A percentile compares a stretch with the other conserved stretches of the same genome.
Evolutionary conservation across 2,888 invertebrate genomes (phyloP).

Genomic region (Latheticus oryzae): DNA sequence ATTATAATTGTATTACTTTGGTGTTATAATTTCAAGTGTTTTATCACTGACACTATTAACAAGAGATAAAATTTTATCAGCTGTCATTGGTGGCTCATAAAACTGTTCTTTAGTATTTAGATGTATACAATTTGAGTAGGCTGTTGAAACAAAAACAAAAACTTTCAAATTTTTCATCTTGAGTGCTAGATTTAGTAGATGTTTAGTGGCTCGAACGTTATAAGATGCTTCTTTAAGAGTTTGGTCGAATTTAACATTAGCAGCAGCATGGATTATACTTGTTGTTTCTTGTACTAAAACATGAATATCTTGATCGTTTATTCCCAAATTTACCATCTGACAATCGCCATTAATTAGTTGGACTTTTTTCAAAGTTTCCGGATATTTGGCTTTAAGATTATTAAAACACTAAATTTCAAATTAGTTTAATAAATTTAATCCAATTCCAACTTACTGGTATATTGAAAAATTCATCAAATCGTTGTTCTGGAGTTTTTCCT

Average conservation of each 20-base stretch:
- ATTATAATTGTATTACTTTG: slow-evolving; percentile 4
- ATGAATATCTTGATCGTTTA: background rate
- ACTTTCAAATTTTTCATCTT: slow-evolving; percentile 30
- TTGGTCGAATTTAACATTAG: slow-evolving; percentile 80
- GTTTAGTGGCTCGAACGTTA: slow-evolving; percentile 75
- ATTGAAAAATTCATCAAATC: slow-evolving; percentile 48
- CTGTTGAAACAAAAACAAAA: slow-evolving; percentile 17
- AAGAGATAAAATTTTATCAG: background rate
- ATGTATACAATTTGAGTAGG: slow-evolving; percentile 15
- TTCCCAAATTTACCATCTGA: slow-evolving; percentile 8
- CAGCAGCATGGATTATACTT: slow-evolving; percentile 78
- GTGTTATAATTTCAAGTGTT: background rate
- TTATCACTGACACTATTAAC: slow-evolving; percentile 2
- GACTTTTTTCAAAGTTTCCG: slow-evolving; percentile 65
- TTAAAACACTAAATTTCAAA: slow-evolving; percentile 5
- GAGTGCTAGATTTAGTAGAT: slow-evolving; percentile 72
- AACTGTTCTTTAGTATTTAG: slow-evolving; percentile 11
- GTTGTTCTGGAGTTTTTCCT: slow-evolving; percentile 46
- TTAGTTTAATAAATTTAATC: background rate
- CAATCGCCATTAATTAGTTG: slow-evolving; percentile 63
- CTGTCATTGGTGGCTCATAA: slow-evolving; percentile 5
- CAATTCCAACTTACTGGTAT: slow-evolving; percentile 44
- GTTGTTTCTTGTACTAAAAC: slow-evolving; percentile 54
- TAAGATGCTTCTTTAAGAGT: slow-evolving; percentile 73
- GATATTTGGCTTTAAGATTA: background rate